Evolutionary conservation across 2,888 invertebrate species (phyloP), one percentile per base, ranked within the genome.

Genomic region (Metacarcinus magister): DNA sequence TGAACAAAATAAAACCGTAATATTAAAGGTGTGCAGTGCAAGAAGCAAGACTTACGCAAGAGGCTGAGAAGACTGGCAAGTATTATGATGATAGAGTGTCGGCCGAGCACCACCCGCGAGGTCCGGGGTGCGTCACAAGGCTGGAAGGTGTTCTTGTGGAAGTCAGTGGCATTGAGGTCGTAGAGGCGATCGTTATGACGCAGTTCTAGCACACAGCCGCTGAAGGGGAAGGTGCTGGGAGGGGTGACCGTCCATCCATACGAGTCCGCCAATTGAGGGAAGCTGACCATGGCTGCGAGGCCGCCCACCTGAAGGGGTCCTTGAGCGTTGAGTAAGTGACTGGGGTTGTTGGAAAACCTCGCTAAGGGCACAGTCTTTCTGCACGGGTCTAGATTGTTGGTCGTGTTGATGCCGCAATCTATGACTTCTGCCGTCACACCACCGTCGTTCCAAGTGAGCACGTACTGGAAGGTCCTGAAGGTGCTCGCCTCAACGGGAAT

Each of bases 251-350:
- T 97, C 97, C 97, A 97, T 7, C 75, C 87, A 92, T 95, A 97
- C 8, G 94, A 96, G 2, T 90, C 60, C 2, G 96, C 95, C 10
- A 97, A 93, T 5, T 95, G 67, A 4, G 82, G 48, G 87, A 96
- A 96, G 44, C 87, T 94, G 3, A 91, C 44, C 96, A 94, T 94
- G 43, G 96, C 48, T 44, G 94, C 96, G 0, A 96, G 32, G 3
- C 97, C 97, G 0, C 97, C 97, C 16, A 97, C 67, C 44, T 97
- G 97, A 16, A 97, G 91, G 19, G 97, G 97, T 39, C 96, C 96
- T 10, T 93, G 96, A 10, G 92, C 89, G 93, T 97, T 97, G 90
- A 97, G 95, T 23, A 97, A 46, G 67, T 94, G 94, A 23, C 96
- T 95, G 23, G 97, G 94, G 10, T 48, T 89, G 39, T 43, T 87